phyloP scores from a whole-genome alignment of 2,797 vertebrate species.

The Glyptemys insculpta region DNA sequence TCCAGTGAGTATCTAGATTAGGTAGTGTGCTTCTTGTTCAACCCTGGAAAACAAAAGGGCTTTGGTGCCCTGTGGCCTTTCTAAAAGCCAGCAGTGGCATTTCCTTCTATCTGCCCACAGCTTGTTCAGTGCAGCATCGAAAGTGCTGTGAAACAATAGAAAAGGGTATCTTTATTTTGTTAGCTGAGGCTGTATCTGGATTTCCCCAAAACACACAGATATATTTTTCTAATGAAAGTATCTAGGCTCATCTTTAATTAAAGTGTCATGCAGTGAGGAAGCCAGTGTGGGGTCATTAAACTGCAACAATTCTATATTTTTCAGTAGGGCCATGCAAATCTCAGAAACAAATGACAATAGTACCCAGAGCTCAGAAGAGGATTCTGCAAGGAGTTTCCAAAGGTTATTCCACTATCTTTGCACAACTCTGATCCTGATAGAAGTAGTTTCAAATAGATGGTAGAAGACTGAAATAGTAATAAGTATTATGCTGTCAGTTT shows the following conservation, averaged over 20 bases:
- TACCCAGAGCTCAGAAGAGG: neutral
- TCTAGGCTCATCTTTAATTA: neutral
- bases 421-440: neutral
- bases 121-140: neutral
- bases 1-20: neutral
- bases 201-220: neutral
- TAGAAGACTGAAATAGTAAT: neutral
- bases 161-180: neutral
- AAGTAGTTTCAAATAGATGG: neutral
- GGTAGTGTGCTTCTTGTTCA: neutral
- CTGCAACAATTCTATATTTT: neutral
- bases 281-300: neutral
- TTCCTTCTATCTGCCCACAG: neutral
- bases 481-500: slow-evolving; percentile 18
- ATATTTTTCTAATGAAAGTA: neutral
- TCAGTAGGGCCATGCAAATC: neutral
- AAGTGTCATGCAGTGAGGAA: neutral
- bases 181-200: neutral
- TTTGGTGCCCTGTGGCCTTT: neutral
- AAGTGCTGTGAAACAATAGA: neutral
- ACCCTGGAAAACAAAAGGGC: neutral
- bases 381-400: neutral
- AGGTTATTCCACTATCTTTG: neutral
- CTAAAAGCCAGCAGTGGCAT: neutral
- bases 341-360: neutral